These are phyloP conservation scores for Microctenopoma stevenorrisi DNA, from an alignment of 2,797 vertebrate species.

Conservation along the genomic window DNA sequence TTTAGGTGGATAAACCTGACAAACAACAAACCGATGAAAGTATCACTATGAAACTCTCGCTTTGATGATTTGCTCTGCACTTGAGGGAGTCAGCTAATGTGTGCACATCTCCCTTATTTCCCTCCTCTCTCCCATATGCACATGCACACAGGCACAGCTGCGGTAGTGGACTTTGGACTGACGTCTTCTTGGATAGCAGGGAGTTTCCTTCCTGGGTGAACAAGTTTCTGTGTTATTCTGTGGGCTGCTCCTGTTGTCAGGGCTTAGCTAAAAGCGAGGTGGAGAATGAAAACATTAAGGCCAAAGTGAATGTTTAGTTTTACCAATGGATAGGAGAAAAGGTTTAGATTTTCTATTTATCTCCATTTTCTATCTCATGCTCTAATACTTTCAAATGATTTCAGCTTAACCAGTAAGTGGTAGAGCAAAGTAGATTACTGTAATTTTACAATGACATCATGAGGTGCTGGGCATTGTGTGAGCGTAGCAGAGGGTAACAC, in stretches of 20 bases:
- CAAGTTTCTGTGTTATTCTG: constrained; percentile 54
- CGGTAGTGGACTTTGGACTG: constrained; percentile 56
- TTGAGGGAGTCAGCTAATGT: constrained; percentile 41
- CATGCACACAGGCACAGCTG: constrained; percentile 56
- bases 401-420: too few relatives aligned
- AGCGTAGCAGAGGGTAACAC: too few relatives aligned
- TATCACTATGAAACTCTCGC: constrained; percentile 42
- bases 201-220: constrained; percentile 77
- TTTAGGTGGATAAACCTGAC: too few relatives aligned
- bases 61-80: constrained; percentile 45
- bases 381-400: too few relatives aligned
- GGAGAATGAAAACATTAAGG: constrained; percentile 54
- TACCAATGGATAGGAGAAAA: not conserved
- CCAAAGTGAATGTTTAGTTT: not conserved
- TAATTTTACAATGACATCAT: too few relatives aligned
- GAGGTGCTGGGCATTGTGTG: too few relatives aligned
- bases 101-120: constrained; percentile 32
- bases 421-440: too few relatives aligned
- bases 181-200: constrained; percentile 59
- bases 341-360: too few relatives aligned
- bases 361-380: too few relatives aligned
- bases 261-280: constrained; percentile 28
- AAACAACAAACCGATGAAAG: constrained; percentile 31
- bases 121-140: constrained; percentile 16
- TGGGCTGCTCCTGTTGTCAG: constrained; percentile 45